Evolutionary conservation across 2,797 vertebrate species (phyloP).

Genomic region (Leptoclinus maculatus): DNA sequence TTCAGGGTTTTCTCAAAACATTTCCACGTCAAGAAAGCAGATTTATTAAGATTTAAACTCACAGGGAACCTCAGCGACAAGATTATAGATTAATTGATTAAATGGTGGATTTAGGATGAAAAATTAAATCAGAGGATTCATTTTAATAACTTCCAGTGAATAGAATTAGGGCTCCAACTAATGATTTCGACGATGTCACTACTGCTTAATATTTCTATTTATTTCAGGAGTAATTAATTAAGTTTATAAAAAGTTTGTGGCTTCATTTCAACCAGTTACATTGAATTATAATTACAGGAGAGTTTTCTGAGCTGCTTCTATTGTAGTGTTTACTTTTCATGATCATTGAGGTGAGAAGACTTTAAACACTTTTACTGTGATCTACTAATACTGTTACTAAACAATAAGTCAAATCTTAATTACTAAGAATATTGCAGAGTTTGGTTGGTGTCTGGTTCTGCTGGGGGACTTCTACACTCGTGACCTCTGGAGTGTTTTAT

Average conservation of each 20-base stretch:
- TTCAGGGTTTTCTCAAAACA: slow-evolving; percentile 1
- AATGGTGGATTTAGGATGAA: neutral
- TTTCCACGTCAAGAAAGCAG: neutral
- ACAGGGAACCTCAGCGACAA: neutral
- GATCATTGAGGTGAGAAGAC: neutral
- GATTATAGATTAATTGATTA: slow-evolving; percentile 13
- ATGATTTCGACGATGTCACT: neutral
- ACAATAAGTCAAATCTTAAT: neutral
- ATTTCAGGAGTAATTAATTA: neutral
- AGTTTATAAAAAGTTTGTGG: neutral
- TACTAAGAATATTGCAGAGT: neutral
- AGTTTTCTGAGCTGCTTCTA: neutral
- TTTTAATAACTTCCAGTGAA: neutral
- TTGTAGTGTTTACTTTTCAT: neutral
- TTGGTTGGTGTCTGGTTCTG: neutral
- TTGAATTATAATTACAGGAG: neutral
- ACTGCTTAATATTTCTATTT: neutral
- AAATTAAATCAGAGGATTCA: neutral
- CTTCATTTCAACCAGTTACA: neutral
- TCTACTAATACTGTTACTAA: neutral
- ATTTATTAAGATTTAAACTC: slow-evolving; percentile 24
- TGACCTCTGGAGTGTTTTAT: neutral
- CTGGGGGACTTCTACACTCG: neutral
- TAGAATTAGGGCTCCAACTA: neutral
- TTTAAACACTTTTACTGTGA: neutral